These are phyloP conservation scores for Gastracanthus pulcherrimus DNA, from an alignment of 2,888 invertebrate species.

Conservation along the genomic window DNA sequence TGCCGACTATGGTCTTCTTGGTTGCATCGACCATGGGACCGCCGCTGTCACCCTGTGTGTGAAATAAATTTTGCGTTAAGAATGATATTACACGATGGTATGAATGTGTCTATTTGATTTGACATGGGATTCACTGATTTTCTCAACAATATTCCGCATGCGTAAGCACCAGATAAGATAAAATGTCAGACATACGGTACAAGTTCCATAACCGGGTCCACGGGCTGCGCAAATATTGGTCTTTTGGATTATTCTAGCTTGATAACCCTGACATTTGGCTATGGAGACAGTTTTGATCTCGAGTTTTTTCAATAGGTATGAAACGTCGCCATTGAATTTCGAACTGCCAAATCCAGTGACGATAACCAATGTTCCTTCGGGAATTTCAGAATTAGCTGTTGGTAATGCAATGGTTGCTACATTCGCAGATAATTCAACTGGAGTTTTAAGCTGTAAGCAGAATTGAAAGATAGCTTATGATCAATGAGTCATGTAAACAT, in stretches of 20 bases:
- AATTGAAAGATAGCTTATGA: background rate
- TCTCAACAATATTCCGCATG: too few species aligned
- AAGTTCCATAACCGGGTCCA: slow-evolving; percentile 1
- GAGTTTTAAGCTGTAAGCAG: slow-evolving; percentile 8
- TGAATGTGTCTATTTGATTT: background rate
- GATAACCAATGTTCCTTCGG: background rate
- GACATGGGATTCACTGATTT: too few species aligned
- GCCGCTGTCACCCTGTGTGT: slow-evolving; percentile 40
- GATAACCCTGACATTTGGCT: background rate
- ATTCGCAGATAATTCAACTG: background rate
- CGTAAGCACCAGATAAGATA: too few species aligned
- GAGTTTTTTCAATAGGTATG: background rate
- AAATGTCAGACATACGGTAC: background rate
- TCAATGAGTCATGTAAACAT: too few species aligned
- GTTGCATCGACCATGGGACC: slow-evolving; percentile 14
- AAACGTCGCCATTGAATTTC: background rate
- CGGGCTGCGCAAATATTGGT: slow-evolving; percentile 8
- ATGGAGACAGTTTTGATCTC: background rate
- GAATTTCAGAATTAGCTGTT: background rate
- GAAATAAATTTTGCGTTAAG: background rate
- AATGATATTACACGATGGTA: background rate
- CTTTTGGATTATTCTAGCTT: background rate
- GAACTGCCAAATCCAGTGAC: slow-evolving; percentile 23
- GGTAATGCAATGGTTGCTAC: background rate
- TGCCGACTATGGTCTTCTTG: background rate